Conservation (phyloP, 2,113 vertebrate species). For the Irena cyanogastra region DNA sequence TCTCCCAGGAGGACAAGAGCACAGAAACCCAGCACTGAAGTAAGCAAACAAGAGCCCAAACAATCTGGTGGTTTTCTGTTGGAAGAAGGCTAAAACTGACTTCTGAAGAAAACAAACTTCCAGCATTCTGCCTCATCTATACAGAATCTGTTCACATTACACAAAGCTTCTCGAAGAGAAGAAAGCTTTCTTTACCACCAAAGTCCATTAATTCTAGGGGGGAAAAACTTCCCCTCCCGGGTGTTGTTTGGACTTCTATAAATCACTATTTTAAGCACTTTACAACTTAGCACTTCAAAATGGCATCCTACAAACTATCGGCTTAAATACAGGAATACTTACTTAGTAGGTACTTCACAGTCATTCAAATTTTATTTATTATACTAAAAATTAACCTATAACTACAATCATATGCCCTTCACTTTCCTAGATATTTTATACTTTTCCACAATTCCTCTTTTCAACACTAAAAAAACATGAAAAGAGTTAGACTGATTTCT, state of each 20-base stretch:
- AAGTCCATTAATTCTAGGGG: not conserved
- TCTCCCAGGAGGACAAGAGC: not conserved
- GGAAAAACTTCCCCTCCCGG: not conserved
- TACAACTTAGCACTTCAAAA: not conserved
- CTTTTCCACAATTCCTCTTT: not conserved
- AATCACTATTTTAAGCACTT: not conserved
- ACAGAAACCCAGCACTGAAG: not conserved
- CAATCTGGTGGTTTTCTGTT: not conserved
- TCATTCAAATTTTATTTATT: not conserved
- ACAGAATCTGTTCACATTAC: not conserved
- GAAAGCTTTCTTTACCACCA: not conserved
- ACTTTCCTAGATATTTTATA: not conserved
- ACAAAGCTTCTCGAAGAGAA: not conserved
- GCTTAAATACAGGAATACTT: not conserved
- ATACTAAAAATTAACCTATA: not conserved
- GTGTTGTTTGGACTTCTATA: not conserved
- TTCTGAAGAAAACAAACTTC: not conserved
- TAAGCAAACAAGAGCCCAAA: not conserved
- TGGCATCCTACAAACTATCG: not conserved
- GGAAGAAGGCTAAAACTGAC: not conserved
- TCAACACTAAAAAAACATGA: not conserved
- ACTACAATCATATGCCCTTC: not conserved
- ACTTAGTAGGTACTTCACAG: not conserved
- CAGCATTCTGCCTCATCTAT: not conserved
- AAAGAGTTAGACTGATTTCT: not conserved